phyloP scores from a whole-genome alignment of 2,797 vertebrate genomes.

The Danio choprae region DNA sequence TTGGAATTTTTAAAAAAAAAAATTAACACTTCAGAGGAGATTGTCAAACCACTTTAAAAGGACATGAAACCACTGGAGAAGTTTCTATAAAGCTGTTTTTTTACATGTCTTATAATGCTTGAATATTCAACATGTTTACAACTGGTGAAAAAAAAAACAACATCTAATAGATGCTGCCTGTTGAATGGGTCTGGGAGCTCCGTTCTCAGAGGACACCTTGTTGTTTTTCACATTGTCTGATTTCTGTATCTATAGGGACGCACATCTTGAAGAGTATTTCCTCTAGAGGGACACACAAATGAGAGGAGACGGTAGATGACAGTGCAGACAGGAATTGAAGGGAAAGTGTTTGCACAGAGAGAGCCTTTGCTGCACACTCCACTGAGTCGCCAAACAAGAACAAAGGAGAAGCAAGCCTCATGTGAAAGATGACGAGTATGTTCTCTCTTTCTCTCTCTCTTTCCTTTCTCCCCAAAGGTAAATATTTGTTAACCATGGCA shows the following conservation, averaged over 20 bases:
- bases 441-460: background rate
- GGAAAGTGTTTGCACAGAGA: slow-evolving; percentile 49
- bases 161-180: slow-evolving; percentile 32
- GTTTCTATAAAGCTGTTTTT: background rate
- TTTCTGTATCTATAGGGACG: slow-evolving; percentile 48
- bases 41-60: slow-evolving; percentile 8
- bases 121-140: slow-evolving; percentile 47
- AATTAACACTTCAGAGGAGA: too few species aligned
- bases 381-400: slow-evolving; percentile 50
- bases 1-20: too few species aligned
- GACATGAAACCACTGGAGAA: slow-evolving; percentile 6
- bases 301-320: slow-evolving; percentile 47
- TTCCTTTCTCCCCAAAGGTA: slow-evolving; percentile 16
- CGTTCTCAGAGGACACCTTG: slow-evolving; percentile 40
- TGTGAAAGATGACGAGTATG: slow-evolving; percentile 28
- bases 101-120: slow-evolving; percentile 2
- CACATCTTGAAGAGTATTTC: slow-evolving; percentile 49
- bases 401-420: slow-evolving; percentile 29
- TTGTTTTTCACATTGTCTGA: slow-evolving; percentile 53
- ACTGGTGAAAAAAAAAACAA: slow-evolving; percentile 3
- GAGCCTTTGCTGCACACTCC: slow-evolving; percentile 44
- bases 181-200: slow-evolving; percentile 8
- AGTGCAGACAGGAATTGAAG: slow-evolving; percentile 45
- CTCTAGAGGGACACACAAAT: slow-evolving; percentile 55
- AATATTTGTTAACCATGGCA: slow-evolving; percentile 34